Evolutionary conservation across 1,140 invertebrate species (phyloP), one percentile per base, ranked within the genome.

Genomic region (Tetraneura akinire): DNA sequence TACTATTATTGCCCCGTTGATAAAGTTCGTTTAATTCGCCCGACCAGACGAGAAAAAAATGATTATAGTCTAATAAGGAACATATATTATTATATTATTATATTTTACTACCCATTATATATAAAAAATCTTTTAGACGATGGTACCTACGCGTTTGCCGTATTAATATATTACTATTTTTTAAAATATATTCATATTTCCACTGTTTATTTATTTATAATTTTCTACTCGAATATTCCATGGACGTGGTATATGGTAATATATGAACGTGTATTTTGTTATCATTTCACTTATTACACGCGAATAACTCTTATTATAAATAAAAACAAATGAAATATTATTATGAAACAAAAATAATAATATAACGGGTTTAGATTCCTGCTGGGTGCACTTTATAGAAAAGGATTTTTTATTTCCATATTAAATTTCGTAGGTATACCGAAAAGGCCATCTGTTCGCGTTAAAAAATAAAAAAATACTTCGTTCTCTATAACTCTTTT

Each of bases 391-490:
- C 13, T 45, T 47, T 21, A 64, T n/a, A 64, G 37, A 37, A 64
- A 37, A 64, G 16, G 3, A 37, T 37, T 37, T 4, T 37, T 37
- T 37, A 47, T 68, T 45, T 18, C 23, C n/a, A 14, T 45, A 68
- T 21, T 21, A 21, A 42, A 68, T 45, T 68, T 18, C 37, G 0
- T 2, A 37, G n/a, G n/a, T n/a, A 37, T 37, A 37, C 8, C 11
- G 62, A 21, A 21, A 23, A 3, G 66, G 13, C 66, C 66, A 68
- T 68, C 66, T 68, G 66, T n/a, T n/a, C n/a, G n/a, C n/a, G n/a
- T n/a, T n/a, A n/a, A n/a, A n/a, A n/a, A n/a, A n/a, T n/a, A n/a
- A n/a, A n/a, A n/a, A n/a, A n/a, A n/a, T n/a, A n/a, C n/a, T n/a
- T n/a, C n/a, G n/a, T n/a, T n/a, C n/a, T n/a, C n/a, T n/a, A n/a